A percentile compares a stretch with the other conserved stretches of the same genome.
Evolutionary conservation across 2,888 invertebrate species (phyloP).

Genomic region (Cosmia trapezina): DNA sequence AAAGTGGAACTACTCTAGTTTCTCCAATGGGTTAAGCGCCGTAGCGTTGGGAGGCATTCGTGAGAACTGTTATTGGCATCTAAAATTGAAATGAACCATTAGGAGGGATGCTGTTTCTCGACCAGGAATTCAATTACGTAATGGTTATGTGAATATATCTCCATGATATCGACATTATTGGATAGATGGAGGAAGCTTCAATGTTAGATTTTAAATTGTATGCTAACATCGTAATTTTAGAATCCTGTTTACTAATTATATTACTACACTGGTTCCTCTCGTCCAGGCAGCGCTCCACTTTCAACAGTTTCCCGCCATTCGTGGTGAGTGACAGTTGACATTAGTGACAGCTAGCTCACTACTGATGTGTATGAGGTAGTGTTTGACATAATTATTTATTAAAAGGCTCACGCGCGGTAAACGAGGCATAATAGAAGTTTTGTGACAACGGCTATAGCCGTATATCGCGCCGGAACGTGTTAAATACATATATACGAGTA

Average conservation of each 20-base stretch:
- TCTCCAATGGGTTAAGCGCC: slow-evolving; percentile 44
- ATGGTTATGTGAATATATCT: slow-evolving; percentile 57
- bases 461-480: too few relatives aligned
- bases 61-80: slow-evolving; percentile 69
- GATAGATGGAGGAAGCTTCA: neutral
- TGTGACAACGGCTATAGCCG: too few relatives aligned
- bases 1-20: slow-evolving; percentile 31
- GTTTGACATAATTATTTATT: too few relatives aligned
- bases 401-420: too few relatives aligned
- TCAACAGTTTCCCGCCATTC: too few relatives aligned
- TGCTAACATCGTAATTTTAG: neutral
- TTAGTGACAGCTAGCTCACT: neutral
- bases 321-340: too few relatives aligned
- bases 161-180: slow-evolving; percentile 44
- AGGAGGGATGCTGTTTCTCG: slow-evolving; percentile 54
- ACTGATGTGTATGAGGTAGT: too few relatives aligned
- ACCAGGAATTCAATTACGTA: slow-evolving; percentile 70
- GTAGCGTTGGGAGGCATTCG: slow-evolving; percentile 54
- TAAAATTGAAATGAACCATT: slow-evolving; percentile 72
- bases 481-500: too few relatives aligned
- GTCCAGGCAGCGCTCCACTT: too few relatives aligned
- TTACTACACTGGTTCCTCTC: too few relatives aligned
- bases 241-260: too few relatives aligned
- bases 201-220: neutral
- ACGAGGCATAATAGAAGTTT: too few relatives aligned